A percentile compares a stretch with the other conserved stretches of the same genome.
Conservation (phyloP, 2,113 vertebrate genomes). For the Ardeotis arabs region DNA sequence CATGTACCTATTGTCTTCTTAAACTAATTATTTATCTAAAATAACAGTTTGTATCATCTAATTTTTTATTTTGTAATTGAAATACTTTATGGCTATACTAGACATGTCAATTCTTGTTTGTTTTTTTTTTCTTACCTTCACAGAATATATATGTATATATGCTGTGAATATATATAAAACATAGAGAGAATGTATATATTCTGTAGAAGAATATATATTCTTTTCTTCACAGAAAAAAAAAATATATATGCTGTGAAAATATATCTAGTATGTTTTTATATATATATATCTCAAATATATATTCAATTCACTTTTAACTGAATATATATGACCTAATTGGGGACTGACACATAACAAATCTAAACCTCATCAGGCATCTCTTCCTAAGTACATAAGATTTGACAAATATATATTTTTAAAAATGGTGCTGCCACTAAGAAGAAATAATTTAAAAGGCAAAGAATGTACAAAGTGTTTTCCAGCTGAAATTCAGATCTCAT, state of each 20-base stretch:
- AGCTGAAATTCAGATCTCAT: neutral
- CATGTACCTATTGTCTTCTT: neutral
- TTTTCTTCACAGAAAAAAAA: neutral
- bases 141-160: neutral
- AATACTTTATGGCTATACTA: neutral
- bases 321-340: neutral
- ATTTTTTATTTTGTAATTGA: neutral
- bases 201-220: neutral
- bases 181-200: too few relatives aligned
- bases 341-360: neutral
- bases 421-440: neutral
- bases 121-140: neutral
- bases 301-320: neutral
- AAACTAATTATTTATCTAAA: neutral
- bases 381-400: neutral
- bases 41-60: neutral
- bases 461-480: neutral
- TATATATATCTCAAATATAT: neutral
- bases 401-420: neutral
- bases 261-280: neutral
- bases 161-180: neutral
- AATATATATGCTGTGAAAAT: neutral
- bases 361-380: neutral
- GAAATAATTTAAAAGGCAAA: neutral
- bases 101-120: neutral